Conservation (phyloP, 2,797 vertebrate genomes). For the Diplodus sargus region DNA sequence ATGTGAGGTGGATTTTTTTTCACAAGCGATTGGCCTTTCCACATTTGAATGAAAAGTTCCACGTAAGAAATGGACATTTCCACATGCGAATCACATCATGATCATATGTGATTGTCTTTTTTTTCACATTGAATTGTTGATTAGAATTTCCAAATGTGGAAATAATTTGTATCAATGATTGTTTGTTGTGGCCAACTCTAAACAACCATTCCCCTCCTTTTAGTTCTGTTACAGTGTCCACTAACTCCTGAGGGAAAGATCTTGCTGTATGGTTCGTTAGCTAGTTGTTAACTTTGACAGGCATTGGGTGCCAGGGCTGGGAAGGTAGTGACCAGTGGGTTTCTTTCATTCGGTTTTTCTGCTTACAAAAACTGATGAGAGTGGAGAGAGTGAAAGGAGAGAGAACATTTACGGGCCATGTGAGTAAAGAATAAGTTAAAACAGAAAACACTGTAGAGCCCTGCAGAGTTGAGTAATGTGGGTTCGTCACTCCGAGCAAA, state of each 20-base stretch:
- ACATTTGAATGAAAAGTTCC: too few relatives aligned
- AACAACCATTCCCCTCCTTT: not conserved
- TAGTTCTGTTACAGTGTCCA: slow-evolving; percentile 5
- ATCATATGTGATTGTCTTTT: too few relatives aligned
- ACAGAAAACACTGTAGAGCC: not conserved
- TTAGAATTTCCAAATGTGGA: too few relatives aligned
- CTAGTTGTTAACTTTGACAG: too few relatives aligned
- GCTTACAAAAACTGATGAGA: not conserved
- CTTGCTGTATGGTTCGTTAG: not conserved
- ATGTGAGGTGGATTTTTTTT: too few relatives aligned
- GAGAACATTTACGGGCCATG: not conserved
- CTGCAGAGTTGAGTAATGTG: slow-evolving; percentile 1
- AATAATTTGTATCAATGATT: not conserved
- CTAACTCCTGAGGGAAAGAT: not conserved
- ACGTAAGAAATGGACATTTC: too few relatives aligned
- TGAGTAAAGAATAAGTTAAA: not conserved
- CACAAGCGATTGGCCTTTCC: too few relatives aligned
- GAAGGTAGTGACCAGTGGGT: not conserved
- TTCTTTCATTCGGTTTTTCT: not conserved
- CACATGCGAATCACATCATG: too few relatives aligned
- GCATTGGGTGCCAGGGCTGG: not conserved
- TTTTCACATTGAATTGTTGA: too few relatives aligned
- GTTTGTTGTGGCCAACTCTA: too few relatives aligned
- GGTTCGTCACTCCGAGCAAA: not conserved
- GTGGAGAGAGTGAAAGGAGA: not conserved